phyloP scores from a whole-genome alignment of 2,113 vertebrate species.

The Pyrgilauda ruficollis region DNA sequence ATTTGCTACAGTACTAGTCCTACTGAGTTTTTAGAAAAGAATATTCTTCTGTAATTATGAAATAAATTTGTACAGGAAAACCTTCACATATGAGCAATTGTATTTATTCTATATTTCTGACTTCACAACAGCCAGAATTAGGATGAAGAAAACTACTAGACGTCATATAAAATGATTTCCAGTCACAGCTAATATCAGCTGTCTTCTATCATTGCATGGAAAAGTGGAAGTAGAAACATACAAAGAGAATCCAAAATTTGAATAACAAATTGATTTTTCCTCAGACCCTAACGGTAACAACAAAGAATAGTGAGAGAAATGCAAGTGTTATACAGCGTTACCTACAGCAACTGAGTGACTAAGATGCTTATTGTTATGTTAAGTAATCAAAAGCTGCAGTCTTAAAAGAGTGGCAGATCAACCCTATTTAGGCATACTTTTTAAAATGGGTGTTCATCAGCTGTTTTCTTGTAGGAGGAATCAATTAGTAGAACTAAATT shows the following conservation, averaged over 20 bases:
- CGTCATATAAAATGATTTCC: background rate
- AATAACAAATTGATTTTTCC: background rate
- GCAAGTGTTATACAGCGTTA: background rate
- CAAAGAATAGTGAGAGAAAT: background rate
- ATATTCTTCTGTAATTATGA: background rate
- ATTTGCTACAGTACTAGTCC: background rate
- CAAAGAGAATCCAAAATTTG: background rate
- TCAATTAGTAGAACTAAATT: conserved; percentile 32
- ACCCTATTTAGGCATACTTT: background rate
- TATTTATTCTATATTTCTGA: background rate
- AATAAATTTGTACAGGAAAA: background rate
- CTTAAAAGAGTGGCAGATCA: conserved; percentile 30
- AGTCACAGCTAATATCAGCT: background rate
- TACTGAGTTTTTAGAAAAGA: background rate
- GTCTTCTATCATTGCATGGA: background rate
- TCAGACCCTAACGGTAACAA: background rate
- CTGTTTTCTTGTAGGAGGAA: conserved; percentile 56
- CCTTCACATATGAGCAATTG: background rate
- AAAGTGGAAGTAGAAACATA: background rate
- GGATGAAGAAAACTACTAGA: background rate
- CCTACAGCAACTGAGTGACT: conserved; percentile 23
- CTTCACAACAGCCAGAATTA: background rate
- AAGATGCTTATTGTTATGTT: conserved; percentile 40
- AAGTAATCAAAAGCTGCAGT: conserved; percentile 34
- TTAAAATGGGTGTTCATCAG: conserved; percentile 23